Base-by-base conservation (phyloP, 2,888 invertebrate species). In the Microplitis deprimator region DNA sequence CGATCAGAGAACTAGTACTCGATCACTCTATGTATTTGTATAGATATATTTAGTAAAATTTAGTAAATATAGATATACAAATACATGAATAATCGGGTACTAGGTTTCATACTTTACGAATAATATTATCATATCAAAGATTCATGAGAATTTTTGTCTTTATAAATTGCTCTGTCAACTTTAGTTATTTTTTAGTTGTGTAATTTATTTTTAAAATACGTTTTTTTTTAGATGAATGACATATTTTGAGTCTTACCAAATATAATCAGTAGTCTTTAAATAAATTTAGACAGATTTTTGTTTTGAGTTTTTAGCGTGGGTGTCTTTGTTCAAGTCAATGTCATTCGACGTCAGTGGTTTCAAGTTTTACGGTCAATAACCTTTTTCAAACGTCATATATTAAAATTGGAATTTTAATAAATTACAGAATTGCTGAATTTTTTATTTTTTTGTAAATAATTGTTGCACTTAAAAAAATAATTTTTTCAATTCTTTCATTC, bases 211-310 rank as follows among this genome's bases (percentile, higher is more conserved):
- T 20, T 7, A 62, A 62, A 62, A 62, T 17, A 62, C 5, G 1
- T 20, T 65, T 29, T 29, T 65, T 65, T 38, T 29, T 29, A 65
- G 38, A 13, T 29, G 65, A 65, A 65, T 65, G 13, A 65, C 65
- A 65, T 13, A 29, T 65, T 65, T 65, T 20, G 65, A 65, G 10
- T 13, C 38, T 29, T 20, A 65, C 65, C 65, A 65, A 65, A 13
- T 65, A 29, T 6, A 16, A n/a, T 62, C 65, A 10, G 13, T 13
- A 65, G 65, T 65, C 65, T 65, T 29, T 5, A 65, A 29, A 65
- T 65, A 65, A 65, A 65, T 29, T 65, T 38, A 65, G 8, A 29
- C 65, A 13, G 38, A 65, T 65, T 65, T 65, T 65, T 38, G 65
- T 65, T 13, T 50, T 38, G 8, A 65, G 29, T 65, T 29, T 29